phyloP scores from a whole-genome alignment of 1,140 invertebrate genomes.

The Nebria ingens region DNA sequence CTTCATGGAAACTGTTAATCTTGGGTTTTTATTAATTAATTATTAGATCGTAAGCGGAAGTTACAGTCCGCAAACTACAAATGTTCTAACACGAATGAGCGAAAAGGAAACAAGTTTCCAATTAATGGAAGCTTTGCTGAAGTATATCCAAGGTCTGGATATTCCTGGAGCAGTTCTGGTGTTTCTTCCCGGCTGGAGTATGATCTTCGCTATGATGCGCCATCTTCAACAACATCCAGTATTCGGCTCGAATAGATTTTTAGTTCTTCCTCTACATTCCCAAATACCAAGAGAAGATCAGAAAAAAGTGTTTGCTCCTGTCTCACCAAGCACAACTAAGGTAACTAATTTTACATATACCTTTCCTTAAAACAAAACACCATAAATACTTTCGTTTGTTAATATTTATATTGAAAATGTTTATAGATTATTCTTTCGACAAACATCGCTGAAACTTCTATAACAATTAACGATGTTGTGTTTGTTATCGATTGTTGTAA shows the following conservation, averaged over 20 bases:
- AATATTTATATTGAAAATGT: slow-evolving; percentile 5
- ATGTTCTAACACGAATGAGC: slow-evolving; percentile 62
- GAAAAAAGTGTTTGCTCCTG: slow-evolving; percentile 72
- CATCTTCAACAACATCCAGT: slow-evolving; percentile 65
- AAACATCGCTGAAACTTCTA: slow-evolving; percentile 89
- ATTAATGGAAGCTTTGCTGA: slow-evolving; percentile 71
- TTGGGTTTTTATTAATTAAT: slow-evolving; percentile 12
- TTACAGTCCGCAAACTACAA: slow-evolving; percentile 52
- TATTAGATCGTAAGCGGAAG: slow-evolving; percentile 31
- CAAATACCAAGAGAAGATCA: slow-evolving; percentile 86
- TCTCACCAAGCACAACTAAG: slow-evolving; percentile 61
- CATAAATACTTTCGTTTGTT: slow-evolving; percentile 2
- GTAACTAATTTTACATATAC: slow-evolving; percentile 27
- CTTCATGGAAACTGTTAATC: background rate
- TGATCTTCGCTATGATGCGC: slow-evolving; percentile 87
- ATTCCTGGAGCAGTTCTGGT: slow-evolving; percentile 78
- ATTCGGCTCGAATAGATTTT: slow-evolving; percentile 55
- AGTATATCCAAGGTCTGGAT: slow-evolving; percentile 61
- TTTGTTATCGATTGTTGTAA: slow-evolving; percentile 93
- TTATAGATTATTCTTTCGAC: slow-evolving; percentile 74
- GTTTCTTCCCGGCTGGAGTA: slow-evolving; percentile 90
- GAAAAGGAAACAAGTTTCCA: slow-evolving; percentile 91
- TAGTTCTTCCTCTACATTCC: slow-evolving; percentile 79
- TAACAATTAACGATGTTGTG: slow-evolving; percentile 94
- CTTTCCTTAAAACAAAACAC: slow-evolving; percentile 6